Evolutionary conservation across 2,797 vertebrate genomes (phyloP), one percentile per base, ranked within the genome.

Genomic region (Delichon dasypus): DNA sequence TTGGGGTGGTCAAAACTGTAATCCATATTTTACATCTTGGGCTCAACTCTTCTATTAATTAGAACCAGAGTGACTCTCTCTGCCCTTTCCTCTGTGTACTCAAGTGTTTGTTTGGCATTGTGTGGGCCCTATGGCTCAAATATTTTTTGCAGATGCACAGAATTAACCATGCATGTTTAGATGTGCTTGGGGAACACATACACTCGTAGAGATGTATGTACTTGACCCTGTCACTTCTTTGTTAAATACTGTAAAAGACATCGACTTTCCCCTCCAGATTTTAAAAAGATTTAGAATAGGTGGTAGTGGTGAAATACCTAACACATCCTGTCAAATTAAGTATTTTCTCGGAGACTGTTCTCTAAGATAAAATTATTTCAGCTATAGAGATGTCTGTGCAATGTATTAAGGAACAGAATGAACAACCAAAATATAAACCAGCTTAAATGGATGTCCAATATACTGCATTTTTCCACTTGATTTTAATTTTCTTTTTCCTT

Each of bases 61-160:
- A 91, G 71, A 93, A 95, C 38, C 83, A 94, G 88, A 85, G 48
- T 58, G 80, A 86, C 77, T 88, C 0, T 0, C 30, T 67, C 77
- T 90, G 83, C 77, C 80, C 80, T 91, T 64, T 94, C 80, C 67
- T 74, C 34, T 40, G 57, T 54, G 55, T 65, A 74, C 81, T 85
- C 81, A 54, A 88, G 61, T 87, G 82, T 87, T 94, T 95, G 92
- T 96, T 94, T 94, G 95, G 91, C 75, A 95, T 21, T 93, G 94
- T 90, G 85, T 89, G 95, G 95, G 95, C 82, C 58, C 90, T 83
- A 32, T 57, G 89, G 62, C 87, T 93, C 85, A 64, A 81, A 93
- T 89, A 93, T 61, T 82, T 94, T 96, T 90, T 91, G 94, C 96
- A 97, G 95, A 96, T 95, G 94, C 93, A 74, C 57, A 83, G 94